Percentiles rank a stretch among this genome's conserved stretches.
Conservation (phyloP, 2,797 vertebrate species). For the Ateles fusciceps region DNA sequence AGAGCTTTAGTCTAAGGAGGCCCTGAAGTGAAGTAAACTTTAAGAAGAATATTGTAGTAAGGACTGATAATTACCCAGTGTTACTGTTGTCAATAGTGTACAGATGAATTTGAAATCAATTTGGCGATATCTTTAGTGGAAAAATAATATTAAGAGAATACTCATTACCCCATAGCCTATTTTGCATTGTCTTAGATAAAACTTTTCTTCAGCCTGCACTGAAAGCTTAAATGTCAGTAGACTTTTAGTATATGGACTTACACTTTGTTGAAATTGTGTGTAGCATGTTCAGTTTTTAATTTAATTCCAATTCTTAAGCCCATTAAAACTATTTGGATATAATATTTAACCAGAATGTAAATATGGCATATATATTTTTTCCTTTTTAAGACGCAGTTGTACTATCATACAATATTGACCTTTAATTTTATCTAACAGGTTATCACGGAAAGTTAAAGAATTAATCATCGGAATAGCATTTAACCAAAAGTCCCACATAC, state of each 20-base stretch:
- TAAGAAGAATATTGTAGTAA: not conserved
- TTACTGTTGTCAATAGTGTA: not conserved
- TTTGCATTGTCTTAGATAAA: not conserved
- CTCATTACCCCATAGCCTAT: not conserved
- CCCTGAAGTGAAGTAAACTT: not conserved
- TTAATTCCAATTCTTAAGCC: slow-evolving; percentile 32
- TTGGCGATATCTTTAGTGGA: slow-evolving; percentile 6
- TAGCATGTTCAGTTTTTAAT: slow-evolving; percentile 22
- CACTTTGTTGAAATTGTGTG: slow-evolving; percentile 2
- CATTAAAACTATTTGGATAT: slow-evolving; percentile 27
- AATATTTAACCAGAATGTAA: slow-evolving; percentile 37
- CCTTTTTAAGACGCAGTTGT: slow-evolving; percentile 7
- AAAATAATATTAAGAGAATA: slow-evolving; percentile 21
- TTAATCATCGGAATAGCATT: not conserved
- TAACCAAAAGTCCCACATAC: not conserved
- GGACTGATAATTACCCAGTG: not conserved
- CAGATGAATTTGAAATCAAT: slow-evolving; percentile 30
- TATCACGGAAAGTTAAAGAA: slow-evolving; percentile 25
- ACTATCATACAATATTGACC: not conserved
- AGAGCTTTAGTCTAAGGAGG: not conserved
- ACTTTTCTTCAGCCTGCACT: not conserved
- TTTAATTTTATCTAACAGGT: slow-evolving; percentile 39
- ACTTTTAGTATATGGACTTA: slow-evolving; percentile 8
- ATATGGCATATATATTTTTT: not conserved
- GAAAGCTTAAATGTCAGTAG: not conserved